phyloP scores from a whole-genome alignment of 2,797 vertebrate genomes.

The Phoebastria nigripes region DNA sequence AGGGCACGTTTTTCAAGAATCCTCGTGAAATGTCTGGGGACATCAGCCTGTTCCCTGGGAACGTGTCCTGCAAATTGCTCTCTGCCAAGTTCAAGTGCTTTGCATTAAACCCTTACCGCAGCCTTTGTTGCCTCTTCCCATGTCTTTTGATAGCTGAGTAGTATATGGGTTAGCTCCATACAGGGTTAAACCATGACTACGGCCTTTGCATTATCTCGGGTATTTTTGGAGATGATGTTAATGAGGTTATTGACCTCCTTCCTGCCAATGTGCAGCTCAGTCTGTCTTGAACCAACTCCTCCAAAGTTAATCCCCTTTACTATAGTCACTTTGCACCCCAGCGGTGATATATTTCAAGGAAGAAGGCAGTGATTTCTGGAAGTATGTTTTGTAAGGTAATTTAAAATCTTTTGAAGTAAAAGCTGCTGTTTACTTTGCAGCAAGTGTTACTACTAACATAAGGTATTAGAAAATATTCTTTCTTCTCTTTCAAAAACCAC shows the following conservation, averaged over 20 bases:
- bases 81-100: not conserved
- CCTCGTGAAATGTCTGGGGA: not conserved
- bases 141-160: not conserved
- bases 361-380: not conserved
- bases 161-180: accelerated
- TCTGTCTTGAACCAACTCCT: not conserved
- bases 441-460: not conserved
- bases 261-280: not conserved
- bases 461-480: not conserved
- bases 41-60: not conserved
- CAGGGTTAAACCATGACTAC: not conserved
- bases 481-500: not conserved
- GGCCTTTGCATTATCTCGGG: not conserved
- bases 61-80: accelerated
- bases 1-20: not conserved
- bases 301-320: not conserved
- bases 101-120: not conserved
- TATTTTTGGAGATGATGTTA: not conserved
- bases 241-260: not conserved
- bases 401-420: not conserved
- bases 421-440: not conserved
- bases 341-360: not conserved
- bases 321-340: not conserved
- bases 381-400: not conserved
- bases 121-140: not conserved